These are phyloP conservation scores for Megaceryle maxima DNA, from an alignment of 2,113 vertebrate genomes.

Conservation along the genomic window DNA sequence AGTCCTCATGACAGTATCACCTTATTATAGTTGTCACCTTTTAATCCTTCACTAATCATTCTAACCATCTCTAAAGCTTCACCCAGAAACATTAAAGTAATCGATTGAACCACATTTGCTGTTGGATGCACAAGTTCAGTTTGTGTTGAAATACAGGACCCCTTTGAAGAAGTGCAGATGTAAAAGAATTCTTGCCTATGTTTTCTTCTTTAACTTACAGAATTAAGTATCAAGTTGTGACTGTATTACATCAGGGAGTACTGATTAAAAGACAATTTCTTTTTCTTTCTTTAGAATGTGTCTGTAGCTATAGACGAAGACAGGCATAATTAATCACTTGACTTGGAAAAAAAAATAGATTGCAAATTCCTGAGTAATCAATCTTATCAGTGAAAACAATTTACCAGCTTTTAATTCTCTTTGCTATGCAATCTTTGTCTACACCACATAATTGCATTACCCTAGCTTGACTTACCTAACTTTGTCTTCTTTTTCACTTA, in stretches of 20 bases:
- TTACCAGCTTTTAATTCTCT: neutral
- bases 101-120: neutral
- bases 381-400: neutral
- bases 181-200: neutral
- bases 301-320: neutral
- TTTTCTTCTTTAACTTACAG: neutral
- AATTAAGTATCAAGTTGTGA: neutral
- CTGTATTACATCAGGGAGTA: neutral
- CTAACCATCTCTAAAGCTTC: neutral
- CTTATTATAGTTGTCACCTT: neutral
- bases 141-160: neutral
- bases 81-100: neutral
- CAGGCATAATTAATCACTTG: constrained; percentile 7
- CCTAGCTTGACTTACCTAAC: neutral
- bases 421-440: neutral
- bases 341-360: neutral
- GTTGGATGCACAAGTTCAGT: neutral
- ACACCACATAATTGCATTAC: neutral
- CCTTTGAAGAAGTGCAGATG: neutral
- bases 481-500: neutral
- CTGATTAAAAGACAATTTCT: neutral
- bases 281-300: neutral
- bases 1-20: neutral
- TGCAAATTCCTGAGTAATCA: constrained; percentile 22
- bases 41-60: neutral